These are phyloP conservation scores for Drosophila setosimentum DNA, from an alignment of 2,888 invertebrate genomes.

Conservation along the genomic window DNA sequence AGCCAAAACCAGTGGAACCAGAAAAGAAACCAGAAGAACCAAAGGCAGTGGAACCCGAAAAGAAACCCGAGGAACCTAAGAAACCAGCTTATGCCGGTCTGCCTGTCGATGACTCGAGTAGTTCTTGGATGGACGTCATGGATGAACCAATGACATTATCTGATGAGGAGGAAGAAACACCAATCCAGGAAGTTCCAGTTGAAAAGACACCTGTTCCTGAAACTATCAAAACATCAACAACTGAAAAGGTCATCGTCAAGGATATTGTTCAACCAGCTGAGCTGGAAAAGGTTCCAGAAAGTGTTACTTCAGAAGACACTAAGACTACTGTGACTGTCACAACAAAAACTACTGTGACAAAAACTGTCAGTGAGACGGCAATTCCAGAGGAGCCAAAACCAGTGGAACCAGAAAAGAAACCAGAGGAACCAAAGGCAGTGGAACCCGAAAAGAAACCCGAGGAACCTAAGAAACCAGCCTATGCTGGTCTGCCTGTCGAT, in stretches of 20 bases:
- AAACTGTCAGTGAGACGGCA: conserved; percentile 6
- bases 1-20: conserved; percentile 20
- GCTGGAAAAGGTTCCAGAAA: background rate
- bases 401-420: conserved; percentile 52
- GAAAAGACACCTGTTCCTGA: conserved; percentile 1
- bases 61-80: conserved; percentile 13
- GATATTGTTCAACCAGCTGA: background rate
- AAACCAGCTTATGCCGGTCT: conserved; percentile 69
- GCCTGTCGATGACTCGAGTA: conserved; percentile 58
- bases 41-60: background rate
- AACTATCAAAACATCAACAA: background rate
- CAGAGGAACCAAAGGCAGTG: conserved; percentile 38
- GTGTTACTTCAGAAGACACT: background rate
- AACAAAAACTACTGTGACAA: conserved; percentile 28
- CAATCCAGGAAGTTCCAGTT: background rate
- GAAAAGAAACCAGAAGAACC: conserved; percentile 33
- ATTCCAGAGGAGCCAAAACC: background rate
- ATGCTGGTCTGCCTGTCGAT: conserved; percentile 76
- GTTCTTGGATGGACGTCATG: conserved; percentile 74
- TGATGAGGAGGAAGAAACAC: conserved; percentile 60
- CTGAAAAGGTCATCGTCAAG: background rate
- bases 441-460: background rate
- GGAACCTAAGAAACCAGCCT: conserved; percentile 69
- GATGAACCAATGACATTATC: conserved; percentile 83
- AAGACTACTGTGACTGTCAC: conserved; percentile 31